phyloP scores from a whole-genome alignment of 2,888 invertebrate species.

The Pimpla rufipes region DNA sequence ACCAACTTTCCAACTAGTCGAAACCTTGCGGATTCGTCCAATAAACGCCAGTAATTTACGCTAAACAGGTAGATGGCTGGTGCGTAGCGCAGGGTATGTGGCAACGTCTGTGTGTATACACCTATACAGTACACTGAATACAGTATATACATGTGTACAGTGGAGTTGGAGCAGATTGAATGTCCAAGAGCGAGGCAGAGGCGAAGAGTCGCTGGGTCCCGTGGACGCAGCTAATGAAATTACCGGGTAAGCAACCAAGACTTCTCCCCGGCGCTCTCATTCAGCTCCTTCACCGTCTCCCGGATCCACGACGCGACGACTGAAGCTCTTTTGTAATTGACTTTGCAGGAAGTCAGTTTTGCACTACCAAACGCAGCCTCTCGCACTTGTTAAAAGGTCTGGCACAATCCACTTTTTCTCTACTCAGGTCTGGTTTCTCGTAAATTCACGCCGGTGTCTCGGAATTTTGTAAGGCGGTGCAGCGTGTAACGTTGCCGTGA shows the following conservation, averaged over 20 bases:
- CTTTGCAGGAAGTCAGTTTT: conserved; percentile 15
- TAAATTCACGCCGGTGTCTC: neutral
- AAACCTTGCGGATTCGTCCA: neutral
- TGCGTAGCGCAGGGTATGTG: no score
- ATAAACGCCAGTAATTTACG: conserved; percentile 23
- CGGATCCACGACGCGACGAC: neutral
- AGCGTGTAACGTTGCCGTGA: no score
- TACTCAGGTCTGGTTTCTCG: neutral
- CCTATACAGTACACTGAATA: neutral
- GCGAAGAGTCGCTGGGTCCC: neutral
- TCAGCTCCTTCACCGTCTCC: neutral
- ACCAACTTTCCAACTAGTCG: conserved; percentile 5
- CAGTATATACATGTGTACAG: conserved; percentile 9
- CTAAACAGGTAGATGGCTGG: neutral
- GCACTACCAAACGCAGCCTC: conserved; percentile 6
- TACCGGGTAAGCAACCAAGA: conserved; percentile 13
- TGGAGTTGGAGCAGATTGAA: conserved; percentile 9
- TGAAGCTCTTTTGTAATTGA: conserved; percentile 2
- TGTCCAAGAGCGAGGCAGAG: conserved; percentile 9
- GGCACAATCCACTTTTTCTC: neutral
- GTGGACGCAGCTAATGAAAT: conserved; percentile 16
- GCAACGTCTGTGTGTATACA: neutral
- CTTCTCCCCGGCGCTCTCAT: neutral
- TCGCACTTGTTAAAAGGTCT: conserved; percentile 9
- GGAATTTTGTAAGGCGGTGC: no score